These are phyloP conservation scores for Harpegnathos saltator DNA, from an alignment of 1,140 invertebrate genomes.

Conservation along the genomic window DNA sequence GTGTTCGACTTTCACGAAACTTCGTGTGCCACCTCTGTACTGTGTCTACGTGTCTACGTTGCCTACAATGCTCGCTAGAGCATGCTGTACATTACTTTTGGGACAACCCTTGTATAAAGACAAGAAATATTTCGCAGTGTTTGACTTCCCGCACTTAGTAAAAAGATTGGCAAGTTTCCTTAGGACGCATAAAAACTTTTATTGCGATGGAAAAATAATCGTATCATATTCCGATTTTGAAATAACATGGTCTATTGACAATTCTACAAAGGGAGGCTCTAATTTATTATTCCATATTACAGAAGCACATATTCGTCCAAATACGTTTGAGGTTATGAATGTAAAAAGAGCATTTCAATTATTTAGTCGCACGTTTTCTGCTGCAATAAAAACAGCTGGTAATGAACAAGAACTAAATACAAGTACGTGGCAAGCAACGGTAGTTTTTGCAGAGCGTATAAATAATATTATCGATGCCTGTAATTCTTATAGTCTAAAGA, in stretches of 20 bases:
- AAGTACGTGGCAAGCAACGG: conserved; percentile 9
- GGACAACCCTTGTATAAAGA: too few relatives aligned
- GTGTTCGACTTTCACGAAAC: too few relatives aligned
- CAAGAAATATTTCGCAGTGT: background rate
- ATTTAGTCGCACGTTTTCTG: background rate
- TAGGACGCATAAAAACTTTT: background rate
- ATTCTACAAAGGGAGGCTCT: too few relatives aligned
- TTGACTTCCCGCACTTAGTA: conserved; percentile 5
- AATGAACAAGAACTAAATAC: background rate
- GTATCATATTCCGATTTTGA: conserved; percentile 2
- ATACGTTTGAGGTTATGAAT: too few relatives aligned
- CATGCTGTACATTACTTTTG: too few relatives aligned
- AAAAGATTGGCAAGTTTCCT: conserved; percentile 18
- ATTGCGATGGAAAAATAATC: conserved; percentile 15
- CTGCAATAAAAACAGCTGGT: conserved; percentile 8
- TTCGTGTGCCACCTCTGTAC: too few relatives aligned
- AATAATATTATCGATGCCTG: background rate
- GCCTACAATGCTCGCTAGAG: too few relatives aligned
- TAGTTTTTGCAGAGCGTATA: background rate
- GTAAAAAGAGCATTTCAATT: conserved; percentile 7
- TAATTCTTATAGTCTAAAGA: background rate
- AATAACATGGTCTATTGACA: background rate
- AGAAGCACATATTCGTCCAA: too few relatives aligned
- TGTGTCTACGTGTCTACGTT: too few relatives aligned
- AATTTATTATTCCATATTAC: too few relatives aligned